These are phyloP conservation scores for Bambusicola thoracicus DNA, from an alignment of 2,113 vertebrate species.

Conservation along the genomic window DNA sequence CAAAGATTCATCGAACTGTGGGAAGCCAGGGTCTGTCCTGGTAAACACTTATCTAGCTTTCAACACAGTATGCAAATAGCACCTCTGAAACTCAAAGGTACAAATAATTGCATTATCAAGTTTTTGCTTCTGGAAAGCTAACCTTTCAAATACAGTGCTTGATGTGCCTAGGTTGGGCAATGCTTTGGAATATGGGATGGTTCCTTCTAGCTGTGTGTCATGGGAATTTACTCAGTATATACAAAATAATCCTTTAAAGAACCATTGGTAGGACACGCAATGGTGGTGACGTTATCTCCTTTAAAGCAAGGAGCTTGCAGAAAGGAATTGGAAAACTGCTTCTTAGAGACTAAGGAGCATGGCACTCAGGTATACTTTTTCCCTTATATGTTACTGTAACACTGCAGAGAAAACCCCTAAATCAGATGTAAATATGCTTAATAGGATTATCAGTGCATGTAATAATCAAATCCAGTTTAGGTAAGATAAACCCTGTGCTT, in stretches of 20 bases:
- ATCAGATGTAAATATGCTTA: background rate
- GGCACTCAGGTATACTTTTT: background rate
- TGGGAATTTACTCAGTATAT: background rate
- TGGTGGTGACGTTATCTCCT: background rate
- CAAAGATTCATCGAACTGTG: background rate
- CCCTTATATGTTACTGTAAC: background rate
- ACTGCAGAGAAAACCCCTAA: background rate
- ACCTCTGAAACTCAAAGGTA: background rate
- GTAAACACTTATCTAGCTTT: background rate
- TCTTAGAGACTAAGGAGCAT: background rate
- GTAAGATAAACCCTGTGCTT: fast-evolving
- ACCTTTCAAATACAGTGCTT: background rate
- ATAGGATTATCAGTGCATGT: background rate
- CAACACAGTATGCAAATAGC: background rate
- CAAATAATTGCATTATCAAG: background rate
- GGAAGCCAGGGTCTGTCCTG: background rate
- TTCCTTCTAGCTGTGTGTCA: background rate
- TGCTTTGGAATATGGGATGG: background rate
- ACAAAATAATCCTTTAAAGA: background rate
- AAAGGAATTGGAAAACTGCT: background rate
- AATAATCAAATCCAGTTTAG: background rate
- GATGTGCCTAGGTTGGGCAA: background rate
- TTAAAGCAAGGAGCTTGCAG: background rate
- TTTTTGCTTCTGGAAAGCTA: background rate
- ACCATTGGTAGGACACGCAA: background rate